These are phyloP conservation scores for Aphis craccivora DNA, from an alignment of 1,140 invertebrate genomes.

Conservation along the genomic window DNA sequence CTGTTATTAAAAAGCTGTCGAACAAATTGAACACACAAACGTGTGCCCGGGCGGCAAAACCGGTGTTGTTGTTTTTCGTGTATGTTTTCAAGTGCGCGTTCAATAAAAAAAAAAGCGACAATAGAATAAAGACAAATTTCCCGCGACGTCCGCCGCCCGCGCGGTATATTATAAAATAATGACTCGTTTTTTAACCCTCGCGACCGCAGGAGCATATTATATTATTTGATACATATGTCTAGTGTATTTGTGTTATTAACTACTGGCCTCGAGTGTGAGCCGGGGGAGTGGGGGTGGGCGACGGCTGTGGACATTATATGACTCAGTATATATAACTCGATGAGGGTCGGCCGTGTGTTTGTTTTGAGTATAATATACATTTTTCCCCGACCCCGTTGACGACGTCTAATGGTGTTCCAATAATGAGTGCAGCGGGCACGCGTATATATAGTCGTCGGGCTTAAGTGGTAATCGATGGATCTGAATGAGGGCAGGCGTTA, in stretches of 20 bases:
- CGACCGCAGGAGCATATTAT: neutral
- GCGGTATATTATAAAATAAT: neutral
- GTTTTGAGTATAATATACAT: conserved; percentile 8
- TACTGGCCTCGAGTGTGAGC: neutral
- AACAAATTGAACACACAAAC: neutral
- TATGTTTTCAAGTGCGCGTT: neutral
- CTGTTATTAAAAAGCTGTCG: neutral
- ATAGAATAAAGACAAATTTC: neutral
- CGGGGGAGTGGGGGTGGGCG: neutral
- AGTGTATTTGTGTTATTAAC: conserved; percentile 50
- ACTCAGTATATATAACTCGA: conserved; percentile 24
- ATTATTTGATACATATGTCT: neutral
- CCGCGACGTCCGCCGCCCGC: neutral
- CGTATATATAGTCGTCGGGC: conserved; percentile 6
- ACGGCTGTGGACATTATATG: neutral
- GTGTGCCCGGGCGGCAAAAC: neutral
- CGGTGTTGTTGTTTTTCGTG: neutral
- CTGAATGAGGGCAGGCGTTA: conserved; percentile 18
- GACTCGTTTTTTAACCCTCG: neutral
- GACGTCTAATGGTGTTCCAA: conserved; percentile 31
- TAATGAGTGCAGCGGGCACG: neutral
- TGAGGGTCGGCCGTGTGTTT: conserved; percentile 22
- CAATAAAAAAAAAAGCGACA: neutral
- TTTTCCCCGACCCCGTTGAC: conserved; percentile 2
- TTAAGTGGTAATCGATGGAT: conserved; percentile 48